Conservation (phyloP, 64 coral and sea anemone genomes). For the Hydrozoanthus tunicans region DNA sequence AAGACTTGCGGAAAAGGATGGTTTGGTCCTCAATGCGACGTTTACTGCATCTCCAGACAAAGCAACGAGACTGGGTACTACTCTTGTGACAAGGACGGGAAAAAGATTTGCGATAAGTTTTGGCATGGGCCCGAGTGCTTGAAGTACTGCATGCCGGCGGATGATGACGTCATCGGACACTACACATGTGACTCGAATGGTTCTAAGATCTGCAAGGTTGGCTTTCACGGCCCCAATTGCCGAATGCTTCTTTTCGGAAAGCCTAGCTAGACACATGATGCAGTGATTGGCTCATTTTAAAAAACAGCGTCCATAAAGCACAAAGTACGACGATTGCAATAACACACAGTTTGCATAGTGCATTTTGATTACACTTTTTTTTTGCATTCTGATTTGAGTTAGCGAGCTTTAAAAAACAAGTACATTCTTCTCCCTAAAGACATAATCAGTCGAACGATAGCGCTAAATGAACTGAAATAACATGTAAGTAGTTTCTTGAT, state of each 20-base stretch:
- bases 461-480: no score
- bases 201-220: conserved; percentile 58
- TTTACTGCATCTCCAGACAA: conserved; percentile 19
- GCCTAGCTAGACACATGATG: neutral
- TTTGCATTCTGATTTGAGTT: no score
- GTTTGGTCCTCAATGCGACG: neutral
- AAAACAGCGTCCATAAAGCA: no score
- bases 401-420: no score
- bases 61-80: conserved; percentile 50
- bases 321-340: no score
- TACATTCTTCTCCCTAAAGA: no score
- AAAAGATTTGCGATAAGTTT: conserved; percentile 58
- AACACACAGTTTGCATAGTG: no score
- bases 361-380: no score
- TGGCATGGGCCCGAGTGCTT: conserved; percentile 77
- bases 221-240: conserved; percentile 64
- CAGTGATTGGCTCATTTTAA: neutral
- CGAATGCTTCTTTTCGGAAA: conserved; percentile 16
- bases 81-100: conserved; percentile 45
- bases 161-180: conserved; percentile 71
- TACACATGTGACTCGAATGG: conserved; percentile 75
- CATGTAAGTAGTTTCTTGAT: no score
- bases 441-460: no score
- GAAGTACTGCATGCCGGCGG: conserved; percentile 67
- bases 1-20: conserved; percentile 43